A percentile compares a stretch with the other conserved stretches of the same genome.
Evolutionary conservation across 2,797 vertebrate genomes (phyloP).

Genomic region (Galago senegalensis): DNA sequence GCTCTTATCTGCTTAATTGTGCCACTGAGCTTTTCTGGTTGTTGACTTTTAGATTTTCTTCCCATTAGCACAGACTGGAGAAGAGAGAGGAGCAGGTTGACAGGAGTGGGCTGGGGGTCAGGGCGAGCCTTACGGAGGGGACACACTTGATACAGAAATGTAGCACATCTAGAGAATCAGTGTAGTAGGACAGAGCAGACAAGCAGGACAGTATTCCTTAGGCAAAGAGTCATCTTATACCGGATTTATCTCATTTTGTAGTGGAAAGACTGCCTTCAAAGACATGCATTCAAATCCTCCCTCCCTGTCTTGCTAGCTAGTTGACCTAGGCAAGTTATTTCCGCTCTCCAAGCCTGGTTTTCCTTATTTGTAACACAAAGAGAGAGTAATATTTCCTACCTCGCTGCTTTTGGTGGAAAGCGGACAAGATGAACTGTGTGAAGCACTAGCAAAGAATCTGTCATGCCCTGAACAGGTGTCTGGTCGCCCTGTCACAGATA

Average conservation of each 20-base stretch:
- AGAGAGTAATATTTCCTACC: too few species aligned
- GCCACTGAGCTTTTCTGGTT: not conserved
- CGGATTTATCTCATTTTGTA: not conserved
- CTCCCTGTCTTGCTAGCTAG: not conserved
- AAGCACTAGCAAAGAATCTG: not conserved
- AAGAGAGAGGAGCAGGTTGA: not conserved
- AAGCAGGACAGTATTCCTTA: not conserved
- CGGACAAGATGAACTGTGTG: not conserved
- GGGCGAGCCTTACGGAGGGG: too few species aligned
- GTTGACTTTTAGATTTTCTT: conserved; percentile 41
- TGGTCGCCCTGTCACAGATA: not conserved
- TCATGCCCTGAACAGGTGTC: not conserved
- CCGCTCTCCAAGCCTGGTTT: not conserved
- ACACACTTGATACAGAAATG: not conserved
- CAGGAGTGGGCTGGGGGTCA: fast-evolving
- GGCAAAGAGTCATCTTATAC: not conserved
- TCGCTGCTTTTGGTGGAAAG: not conserved
- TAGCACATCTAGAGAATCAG: not conserved
- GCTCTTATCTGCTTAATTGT: conserved; percentile 6
- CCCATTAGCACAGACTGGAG: not conserved
- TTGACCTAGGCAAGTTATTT: not conserved
- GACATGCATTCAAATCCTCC: not conserved
- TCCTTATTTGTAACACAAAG: not conserved
- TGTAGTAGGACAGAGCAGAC: not conserved
- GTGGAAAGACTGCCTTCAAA: not conserved